Evolutionary conservation across 2,797 vertebrate species (phyloP), one percentile per base, ranked within the genome.

Genomic region (Lates japonicus): DNA sequence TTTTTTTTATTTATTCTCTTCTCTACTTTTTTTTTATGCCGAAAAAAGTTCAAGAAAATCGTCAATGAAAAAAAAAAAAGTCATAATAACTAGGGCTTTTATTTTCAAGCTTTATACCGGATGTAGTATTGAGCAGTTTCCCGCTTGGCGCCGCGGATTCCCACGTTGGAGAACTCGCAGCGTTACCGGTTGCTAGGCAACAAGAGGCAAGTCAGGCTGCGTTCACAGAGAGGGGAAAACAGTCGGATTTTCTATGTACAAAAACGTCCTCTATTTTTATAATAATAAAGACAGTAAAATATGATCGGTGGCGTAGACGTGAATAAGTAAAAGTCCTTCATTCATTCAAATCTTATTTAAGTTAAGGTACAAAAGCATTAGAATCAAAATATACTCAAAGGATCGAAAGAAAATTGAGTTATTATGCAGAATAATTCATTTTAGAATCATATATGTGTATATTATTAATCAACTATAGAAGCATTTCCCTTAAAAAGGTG

Each of bases 101-200:
- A 81, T 67, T 82, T 63, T 86, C 0, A 12, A 5, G 0, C 12
- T 0, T 0, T 0, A 3, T 5, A 49, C 71, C 35, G 80, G 88
- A 89, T 77, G 17, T 22, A 8, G 13, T 29, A 2, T 48, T 13
- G 6, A 3, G 0, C 3, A 1, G 49, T 49, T 9, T 22, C 0
- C 0, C 0, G 0, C 35, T 63, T 66, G 35, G 44, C 41, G 44
- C 66, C 1, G 20, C 33, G 19, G 49, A 51, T 48, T 71, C 71
- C 64, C 90, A 90, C 85, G 54, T 78, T 88, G 82, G 75, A 63
- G 9, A 25, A 25, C 69, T 51, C 35, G 51, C 37, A 5, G 85
- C 82, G 61, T 89, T 78, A 14, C 3, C 9, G 31, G 88, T 90
- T 44, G 76, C 89, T 62, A 80, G 51, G 90, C 82, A 81, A 92